These are phyloP conservation scores for Dipodomys stephensi DNA, from an alignment of 2,113 vertebrate species.

Conservation along the genomic window DNA sequence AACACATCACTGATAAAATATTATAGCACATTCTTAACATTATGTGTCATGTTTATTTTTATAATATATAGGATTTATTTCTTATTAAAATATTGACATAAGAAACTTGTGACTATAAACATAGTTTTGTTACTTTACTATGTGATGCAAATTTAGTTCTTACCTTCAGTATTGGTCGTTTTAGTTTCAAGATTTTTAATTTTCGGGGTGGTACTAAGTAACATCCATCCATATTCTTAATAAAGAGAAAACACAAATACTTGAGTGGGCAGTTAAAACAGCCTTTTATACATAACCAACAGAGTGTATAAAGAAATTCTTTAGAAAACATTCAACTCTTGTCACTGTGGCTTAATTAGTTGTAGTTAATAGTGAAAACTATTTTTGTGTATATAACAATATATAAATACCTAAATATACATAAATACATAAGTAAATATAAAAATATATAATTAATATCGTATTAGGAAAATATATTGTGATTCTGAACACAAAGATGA, in stretches of 20 bases:
- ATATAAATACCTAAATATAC: background rate
- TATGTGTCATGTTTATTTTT: background rate
- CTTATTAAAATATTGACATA: background rate
- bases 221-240: too few relatives aligned
- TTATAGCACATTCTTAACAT: background rate
- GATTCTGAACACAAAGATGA: background rate
- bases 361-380: background rate
- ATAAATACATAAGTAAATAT: too few relatives aligned
- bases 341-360: background rate
- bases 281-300: constrained; percentile 6
- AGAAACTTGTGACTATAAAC: background rate
- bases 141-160: constrained; percentile 1
- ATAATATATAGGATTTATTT: too few relatives aligned
- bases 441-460: background rate
- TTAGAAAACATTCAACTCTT: background rate
- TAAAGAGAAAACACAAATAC: constrained; percentile 33
- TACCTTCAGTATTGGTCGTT: constrained; percentile 74
- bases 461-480: background rate
- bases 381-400: background rate
- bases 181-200: constrained; percentile 57
- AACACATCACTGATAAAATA: background rate
- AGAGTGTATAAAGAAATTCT: background rate
- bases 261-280: constrained; percentile 18
- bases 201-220: background rate
- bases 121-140: background rate